These are phyloP conservation scores for Wiebesia pumilae DNA, from an alignment of 1,140 invertebrate genomes.

Conservation along the genomic window DNA sequence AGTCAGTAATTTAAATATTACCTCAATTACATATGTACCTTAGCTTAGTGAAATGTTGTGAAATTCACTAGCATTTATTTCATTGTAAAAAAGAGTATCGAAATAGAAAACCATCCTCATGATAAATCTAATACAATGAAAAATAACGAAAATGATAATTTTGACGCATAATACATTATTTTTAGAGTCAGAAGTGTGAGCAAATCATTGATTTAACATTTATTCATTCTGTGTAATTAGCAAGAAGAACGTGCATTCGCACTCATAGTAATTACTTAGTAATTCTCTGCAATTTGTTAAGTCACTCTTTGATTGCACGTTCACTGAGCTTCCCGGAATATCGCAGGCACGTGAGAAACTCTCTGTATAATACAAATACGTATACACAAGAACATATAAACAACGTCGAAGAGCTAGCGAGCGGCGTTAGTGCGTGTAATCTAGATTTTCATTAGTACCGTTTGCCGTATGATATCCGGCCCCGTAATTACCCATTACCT, in stretches of 20 bases:
- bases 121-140: neutral
- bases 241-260: neutral
- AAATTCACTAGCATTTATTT: too few relatives aligned
- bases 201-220: constrained; percentile 35
- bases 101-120: neutral
- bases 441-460: constrained; percentile 58
- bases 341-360: constrained; percentile 42
- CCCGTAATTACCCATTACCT: constrained; percentile 46
- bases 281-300: constrained; percentile 55
- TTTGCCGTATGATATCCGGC: constrained; percentile 48
- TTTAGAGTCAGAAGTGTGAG: neutral
- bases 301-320: constrained; percentile 35
- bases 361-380: neutral
- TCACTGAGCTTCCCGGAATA: constrained; percentile 14
- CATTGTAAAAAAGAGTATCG: neutral
- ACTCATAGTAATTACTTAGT: constrained; percentile 38
- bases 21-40: too few relatives aligned
- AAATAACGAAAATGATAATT: constrained; percentile 19
- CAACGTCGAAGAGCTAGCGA: neutral
- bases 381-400: neutral
- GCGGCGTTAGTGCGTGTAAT: constrained; percentile 53
- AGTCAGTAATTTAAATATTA: too few relatives aligned
- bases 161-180: constrained; percentile 5
- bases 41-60: too few relatives aligned
- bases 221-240: constrained; percentile 35